phyloP scores from a whole-genome alignment of 2,888 invertebrate species.

The Allolobophora icterica region DNA sequence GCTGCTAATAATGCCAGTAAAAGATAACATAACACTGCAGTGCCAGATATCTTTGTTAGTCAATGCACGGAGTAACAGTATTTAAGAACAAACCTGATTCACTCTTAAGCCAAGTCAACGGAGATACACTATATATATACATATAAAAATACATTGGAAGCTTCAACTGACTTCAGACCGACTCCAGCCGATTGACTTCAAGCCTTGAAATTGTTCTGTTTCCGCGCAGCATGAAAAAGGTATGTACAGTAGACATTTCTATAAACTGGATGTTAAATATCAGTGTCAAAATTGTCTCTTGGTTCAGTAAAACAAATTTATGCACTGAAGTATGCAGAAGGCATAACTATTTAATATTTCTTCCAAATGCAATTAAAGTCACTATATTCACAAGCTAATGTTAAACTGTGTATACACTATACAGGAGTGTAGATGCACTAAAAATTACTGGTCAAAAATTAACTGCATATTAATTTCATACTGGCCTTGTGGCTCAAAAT shows the following conservation, averaged over 20 bases:
- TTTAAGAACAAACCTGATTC: not conserved
- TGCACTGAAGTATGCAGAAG: too few relatives aligned
- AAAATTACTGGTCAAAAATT: not conserved
- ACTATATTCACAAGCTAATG: not conserved
- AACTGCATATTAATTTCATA: constrained; percentile 17
- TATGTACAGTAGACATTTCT: not conserved
- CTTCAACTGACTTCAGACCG: not conserved
- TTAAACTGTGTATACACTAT: not conserved
- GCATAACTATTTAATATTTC: too few relatives aligned
- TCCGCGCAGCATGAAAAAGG: not conserved
- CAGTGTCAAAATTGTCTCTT: too few relatives aligned
- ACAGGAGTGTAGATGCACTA: too few relatives aligned
- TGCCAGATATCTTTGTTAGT: too few relatives aligned
- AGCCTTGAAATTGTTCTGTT: not conserved
- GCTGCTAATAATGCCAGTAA: not conserved
- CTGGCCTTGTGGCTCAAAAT: not conserved
- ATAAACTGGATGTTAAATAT: too few relatives aligned
- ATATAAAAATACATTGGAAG: not conserved
- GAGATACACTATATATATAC: not conserved
- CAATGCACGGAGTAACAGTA: not conserved
- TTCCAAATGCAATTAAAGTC: not conserved
- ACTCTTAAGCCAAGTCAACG: not conserved
- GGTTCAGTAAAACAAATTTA: not conserved
- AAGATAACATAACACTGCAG: not conserved
- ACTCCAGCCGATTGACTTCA: not conserved